Evolutionary conservation across 2,888 invertebrate genomes (phyloP), one percentile per base, ranked within the genome.

Genomic region (Leptinotarsa tumamoca): DNA sequence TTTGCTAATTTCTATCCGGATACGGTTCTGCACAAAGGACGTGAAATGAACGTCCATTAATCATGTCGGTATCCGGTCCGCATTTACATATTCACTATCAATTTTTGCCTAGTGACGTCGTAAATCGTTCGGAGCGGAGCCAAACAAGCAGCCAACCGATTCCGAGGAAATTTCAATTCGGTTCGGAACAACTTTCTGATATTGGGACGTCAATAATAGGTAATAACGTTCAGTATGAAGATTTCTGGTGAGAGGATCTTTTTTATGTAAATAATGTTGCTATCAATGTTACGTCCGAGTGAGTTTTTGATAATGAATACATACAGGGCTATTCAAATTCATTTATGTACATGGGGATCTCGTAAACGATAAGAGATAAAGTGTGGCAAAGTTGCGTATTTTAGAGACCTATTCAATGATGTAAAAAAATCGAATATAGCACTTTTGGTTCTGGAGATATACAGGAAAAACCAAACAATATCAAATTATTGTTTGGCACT

Each of bases 21-120:
- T 69, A 69, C 69, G 69, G 69, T 33, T 56, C 69, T 69, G 69
- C 56, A 69, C 56, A 56, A 33, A 54, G 27, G 27, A 56, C 33
- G 54, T 56, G 23, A 51, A 69, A 54, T 33, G 69, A 69, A 79
- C 78, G 75, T 76, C 68, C 83, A 84, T 84, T 84, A 84, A 84
- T 84, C 84, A 84, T 81, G 81, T 78, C 82, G 72, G 77, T 80
- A 81, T 81, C 83, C 82, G 82, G 82, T 80, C 79, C 82, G 80
- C 83, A 84, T 85, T 84, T 84, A 83, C 85, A 85, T 85, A 85
- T 84, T 83, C 84, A 83, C 84, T 85, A 84, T 84, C 84, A 85
- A 85, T 85, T 85, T 85, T 85, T 85, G 83, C 82, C 83, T 83
- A 75, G 82, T 84, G 83, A 84, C 83, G 84, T 84, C 68, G 23